These are phyloP conservation scores for Callospermophilus lateralis DNA, from an alignment of 2,113 vertebrate species.

Conservation along the genomic window DNA sequence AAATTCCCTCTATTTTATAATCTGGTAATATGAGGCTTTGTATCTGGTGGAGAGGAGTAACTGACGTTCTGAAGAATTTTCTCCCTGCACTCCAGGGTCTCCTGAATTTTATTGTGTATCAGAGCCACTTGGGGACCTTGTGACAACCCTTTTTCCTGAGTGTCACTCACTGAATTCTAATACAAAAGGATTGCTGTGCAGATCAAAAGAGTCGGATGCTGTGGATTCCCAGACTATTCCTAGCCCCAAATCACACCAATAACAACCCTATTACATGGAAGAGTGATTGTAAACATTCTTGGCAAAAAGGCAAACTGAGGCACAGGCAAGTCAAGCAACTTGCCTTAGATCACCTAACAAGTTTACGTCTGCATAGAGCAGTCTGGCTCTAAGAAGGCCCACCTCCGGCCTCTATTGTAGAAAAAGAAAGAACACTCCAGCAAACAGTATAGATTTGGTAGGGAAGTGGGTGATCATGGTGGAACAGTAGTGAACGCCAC, in stretches of 20 bases:
- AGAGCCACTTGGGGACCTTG: not conserved
- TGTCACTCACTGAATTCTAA: not conserved
- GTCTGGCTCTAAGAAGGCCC: not conserved
- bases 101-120: not conserved
- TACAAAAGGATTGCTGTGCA: not conserved
- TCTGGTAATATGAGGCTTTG: constrained; percentile 47
- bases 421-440: not conserved
- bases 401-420: not conserved
- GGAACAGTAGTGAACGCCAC: not conserved
- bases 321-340: not conserved
- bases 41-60: not conserved
- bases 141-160: not conserved
- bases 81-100: not conserved
- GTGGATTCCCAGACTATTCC: not conserved
- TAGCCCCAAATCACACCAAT: not conserved
- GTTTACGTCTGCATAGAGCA: not conserved
- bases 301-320: constrained; percentile 51
- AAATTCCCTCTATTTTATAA: constrained; percentile 74
- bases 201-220: rapidly evolving
- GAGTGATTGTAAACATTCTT: not conserved
- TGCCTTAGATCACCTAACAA: not conserved
- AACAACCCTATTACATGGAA: not conserved
- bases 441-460: not conserved
- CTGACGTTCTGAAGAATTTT: not conserved
- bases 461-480: rapidly evolving